Evolutionary conservation across 2,888 invertebrate species (phyloP).

Genomic region (Trileptium ribeirensis): DNA sequence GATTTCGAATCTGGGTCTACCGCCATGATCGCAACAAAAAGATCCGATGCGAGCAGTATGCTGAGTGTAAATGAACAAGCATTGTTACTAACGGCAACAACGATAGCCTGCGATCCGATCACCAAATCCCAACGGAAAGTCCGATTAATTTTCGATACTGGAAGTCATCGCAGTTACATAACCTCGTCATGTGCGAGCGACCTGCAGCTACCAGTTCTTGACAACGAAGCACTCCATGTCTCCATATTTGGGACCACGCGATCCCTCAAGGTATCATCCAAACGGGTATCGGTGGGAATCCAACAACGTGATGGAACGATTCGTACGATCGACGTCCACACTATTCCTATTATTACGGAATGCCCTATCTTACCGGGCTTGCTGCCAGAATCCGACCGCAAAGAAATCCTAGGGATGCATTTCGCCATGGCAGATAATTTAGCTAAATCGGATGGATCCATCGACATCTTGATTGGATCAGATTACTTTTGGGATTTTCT

Average conservation of each 20-base stretch:
- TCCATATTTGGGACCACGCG: not conserved
- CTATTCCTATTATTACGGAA: not conserved
- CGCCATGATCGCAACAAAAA: too few relatives aligned
- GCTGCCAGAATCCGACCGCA: not conserved
- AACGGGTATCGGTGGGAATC: not conserved
- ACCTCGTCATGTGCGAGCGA: not conserved
- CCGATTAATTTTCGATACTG: not conserved
- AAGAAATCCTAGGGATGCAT: not conserved
- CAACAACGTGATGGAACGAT: not conserved
- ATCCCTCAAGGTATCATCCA: not conserved
- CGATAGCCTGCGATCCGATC: not conserved
- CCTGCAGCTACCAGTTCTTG: not conserved
- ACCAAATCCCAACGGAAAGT: not conserved
- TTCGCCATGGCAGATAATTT: not conserved
- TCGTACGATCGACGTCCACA: not conserved
- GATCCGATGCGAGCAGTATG: not conserved
- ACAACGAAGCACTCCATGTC: not conserved
- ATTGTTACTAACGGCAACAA: not conserved
- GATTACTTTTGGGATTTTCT: not conserved
- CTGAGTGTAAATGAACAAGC: not conserved
- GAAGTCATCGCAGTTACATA: not conserved
- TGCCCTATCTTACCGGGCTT: not conserved
- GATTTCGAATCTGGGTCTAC: too few relatives aligned
- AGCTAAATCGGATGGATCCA: not conserved
- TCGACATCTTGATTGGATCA: not conserved